Conservation (phyloP, 2,888 invertebrate species). For the Gisinianus flammeolus region DNA sequence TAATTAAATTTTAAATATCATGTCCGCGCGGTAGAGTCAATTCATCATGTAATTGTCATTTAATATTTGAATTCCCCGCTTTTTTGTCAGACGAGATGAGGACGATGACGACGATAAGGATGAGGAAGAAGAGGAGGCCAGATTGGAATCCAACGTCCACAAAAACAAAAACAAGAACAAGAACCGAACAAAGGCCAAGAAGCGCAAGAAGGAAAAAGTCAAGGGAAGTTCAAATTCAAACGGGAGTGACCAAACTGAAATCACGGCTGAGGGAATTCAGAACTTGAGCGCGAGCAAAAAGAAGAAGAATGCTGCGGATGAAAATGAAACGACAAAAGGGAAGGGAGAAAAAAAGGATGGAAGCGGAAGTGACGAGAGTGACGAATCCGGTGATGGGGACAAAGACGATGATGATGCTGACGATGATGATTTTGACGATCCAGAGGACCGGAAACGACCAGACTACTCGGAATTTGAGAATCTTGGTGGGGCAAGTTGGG, state of each 20-base stretch:
- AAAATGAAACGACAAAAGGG: background rate
- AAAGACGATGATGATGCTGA: background rate
- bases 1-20: background rate
- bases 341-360: background rate
- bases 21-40: background rate
- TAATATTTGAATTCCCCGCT: background rate
- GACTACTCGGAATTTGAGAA: conserved; percentile 10
- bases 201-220: background rate
- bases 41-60: background rate
- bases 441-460: background rate
- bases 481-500: background rate
- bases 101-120: conserved; percentile 26
- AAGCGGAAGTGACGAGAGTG: background rate
- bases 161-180: background rate
- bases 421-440: background rate
- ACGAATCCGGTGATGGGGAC: background rate
- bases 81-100: background rate
- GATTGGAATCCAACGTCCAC: background rate
- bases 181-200: background rate
- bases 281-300: background rate
- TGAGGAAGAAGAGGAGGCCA: conserved; percentile 13
- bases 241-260: background rate
- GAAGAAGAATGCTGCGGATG: background rate
- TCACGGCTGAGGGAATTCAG: background rate
- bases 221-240: background rate